A percentile compares a stretch with the other conserved stretches of the same genome.
Evolutionary conservation across 2,797 vertebrate genomes (phyloP).

Genomic region (Chromis chromis): DNA sequence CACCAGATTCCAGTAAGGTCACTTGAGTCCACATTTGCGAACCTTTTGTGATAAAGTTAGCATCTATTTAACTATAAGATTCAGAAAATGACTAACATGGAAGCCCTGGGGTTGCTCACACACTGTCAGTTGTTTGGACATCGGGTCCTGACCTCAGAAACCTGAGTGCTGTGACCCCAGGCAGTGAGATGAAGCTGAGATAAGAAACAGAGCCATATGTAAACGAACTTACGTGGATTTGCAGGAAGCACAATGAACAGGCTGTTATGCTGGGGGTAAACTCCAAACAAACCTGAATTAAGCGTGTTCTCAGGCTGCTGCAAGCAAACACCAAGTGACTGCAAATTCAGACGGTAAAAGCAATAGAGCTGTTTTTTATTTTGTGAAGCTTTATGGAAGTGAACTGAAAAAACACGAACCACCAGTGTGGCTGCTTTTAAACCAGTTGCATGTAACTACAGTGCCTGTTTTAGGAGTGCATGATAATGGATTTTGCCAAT

Average conservation of each 20-base stretch:
- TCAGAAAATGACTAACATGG: slow-evolving; percentile 33
- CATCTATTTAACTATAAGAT: slow-evolving; percentile 4
- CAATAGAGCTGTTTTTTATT: not conserved
- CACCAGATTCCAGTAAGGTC: slow-evolving; percentile 3
- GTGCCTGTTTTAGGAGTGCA: too few relatives aligned
- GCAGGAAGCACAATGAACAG: slow-evolving; percentile 62
- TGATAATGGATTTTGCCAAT: too few relatives aligned
- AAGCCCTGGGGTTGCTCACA: slow-evolving; percentile 21
- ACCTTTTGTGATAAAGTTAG: slow-evolving; percentile 11
- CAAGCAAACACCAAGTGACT: slow-evolving; percentile 23
- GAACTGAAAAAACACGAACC: not conserved
- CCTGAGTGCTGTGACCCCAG: slow-evolving; percentile 52
- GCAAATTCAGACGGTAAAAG: slow-evolving; percentile 18
- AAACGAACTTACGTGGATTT: slow-evolving; percentile 66
- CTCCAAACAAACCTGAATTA: slow-evolving; percentile 53
- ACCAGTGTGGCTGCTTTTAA: not conserved
- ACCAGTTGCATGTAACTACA: not conserved
- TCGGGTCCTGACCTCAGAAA: slow-evolving; percentile 62
- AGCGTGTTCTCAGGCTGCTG: slow-evolving; percentile 32
- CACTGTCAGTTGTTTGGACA: slow-evolving; percentile 48
- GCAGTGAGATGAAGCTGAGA: slow-evolving; percentile 50
- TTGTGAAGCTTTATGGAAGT: slow-evolving; percentile 4
- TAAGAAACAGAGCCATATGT: slow-evolving; percentile 66
- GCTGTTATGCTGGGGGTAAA: slow-evolving; percentile 61
- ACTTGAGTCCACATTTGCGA: slow-evolving; percentile 19